These are phyloP conservation scores for Sitta europaea DNA, from an alignment of 2,113 vertebrate species.

Conservation along the genomic window DNA sequence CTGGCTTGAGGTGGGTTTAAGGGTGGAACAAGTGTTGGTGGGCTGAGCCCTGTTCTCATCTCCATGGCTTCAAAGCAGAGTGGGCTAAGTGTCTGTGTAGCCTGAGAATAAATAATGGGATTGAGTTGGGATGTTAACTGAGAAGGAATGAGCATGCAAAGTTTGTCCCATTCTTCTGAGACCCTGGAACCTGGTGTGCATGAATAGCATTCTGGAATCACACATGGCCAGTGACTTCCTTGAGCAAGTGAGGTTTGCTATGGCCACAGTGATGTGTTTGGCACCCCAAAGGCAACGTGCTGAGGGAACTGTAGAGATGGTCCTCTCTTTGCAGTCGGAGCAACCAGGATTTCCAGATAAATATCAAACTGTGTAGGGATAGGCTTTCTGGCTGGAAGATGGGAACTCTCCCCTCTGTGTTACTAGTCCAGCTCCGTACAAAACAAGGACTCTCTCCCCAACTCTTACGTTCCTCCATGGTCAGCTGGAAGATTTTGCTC, in stretches of 20 bases:
- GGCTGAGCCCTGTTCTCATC: background rate
- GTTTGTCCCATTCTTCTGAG: background rate
- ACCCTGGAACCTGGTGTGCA: rapidly evolving
- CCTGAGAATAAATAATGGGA: background rate
- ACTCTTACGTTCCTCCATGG: background rate
- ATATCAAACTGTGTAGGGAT: background rate
- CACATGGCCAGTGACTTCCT: background rate
- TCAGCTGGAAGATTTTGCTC: background rate
- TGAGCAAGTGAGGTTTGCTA: background rate
- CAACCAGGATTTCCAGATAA: background rate
- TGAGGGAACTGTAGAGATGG: background rate
- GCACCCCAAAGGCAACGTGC: rapidly evolving
- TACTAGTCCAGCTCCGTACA: background rate
- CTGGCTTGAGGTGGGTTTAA: background rate
- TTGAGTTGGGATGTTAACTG: background rate
- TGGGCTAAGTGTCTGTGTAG: background rate
- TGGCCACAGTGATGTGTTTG: too few species aligned
- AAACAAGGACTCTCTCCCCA: rapidly evolving
- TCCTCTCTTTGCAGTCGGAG: background rate
- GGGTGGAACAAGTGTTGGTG: background rate
- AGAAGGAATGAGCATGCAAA: background rate
- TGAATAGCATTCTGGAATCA: background rate
- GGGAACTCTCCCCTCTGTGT: background rate
- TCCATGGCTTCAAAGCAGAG: background rate
- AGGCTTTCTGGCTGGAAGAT: background rate